Conservation (phyloP, 2,797 vertebrate species). For the Florisuga fusca region DNA sequence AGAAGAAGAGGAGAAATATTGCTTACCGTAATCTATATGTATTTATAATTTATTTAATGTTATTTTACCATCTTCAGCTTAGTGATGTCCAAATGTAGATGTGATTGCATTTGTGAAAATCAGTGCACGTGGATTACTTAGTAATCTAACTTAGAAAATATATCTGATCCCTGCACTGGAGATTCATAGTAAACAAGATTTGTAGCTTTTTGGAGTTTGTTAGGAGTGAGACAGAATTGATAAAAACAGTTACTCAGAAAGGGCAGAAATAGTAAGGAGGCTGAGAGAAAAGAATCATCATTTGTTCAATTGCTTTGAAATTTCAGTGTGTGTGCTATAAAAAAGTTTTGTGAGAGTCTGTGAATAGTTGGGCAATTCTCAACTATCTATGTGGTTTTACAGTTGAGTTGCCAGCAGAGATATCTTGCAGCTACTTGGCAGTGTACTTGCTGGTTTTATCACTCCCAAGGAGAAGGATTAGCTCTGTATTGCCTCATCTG, state of each 20-base stretch:
- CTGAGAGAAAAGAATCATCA: neutral
- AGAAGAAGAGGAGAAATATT: conserved; percentile 35
- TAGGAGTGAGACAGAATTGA: neutral
- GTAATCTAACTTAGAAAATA: conserved; percentile 37
- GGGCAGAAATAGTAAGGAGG: neutral
- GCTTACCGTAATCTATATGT: conserved; percentile 45
- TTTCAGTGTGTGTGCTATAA: neutral
- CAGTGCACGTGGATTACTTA: conserved; percentile 51
- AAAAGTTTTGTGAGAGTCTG: neutral
- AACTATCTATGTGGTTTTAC: neutral
- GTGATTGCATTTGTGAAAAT: conserved; percentile 31
- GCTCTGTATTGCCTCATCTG: neutral
- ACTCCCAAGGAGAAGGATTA: neutral
- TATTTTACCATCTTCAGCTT: conserved; percentile 56
- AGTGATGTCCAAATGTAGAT: conserved; percentile 60
- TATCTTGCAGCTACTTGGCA: neutral
- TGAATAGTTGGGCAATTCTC: neutral
- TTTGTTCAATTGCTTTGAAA: neutral
- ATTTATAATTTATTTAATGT: conserved; percentile 56
- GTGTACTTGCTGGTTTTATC: neutral
- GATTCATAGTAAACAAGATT: neutral
- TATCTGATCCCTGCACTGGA: neutral
- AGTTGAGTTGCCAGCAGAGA: neutral
- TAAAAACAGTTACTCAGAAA: neutral
- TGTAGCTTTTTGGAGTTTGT: conserved; percentile 12